Base-by-base conservation (phyloP, 2,113 vertebrate genomes). In the Ciconia stormi region DNA sequence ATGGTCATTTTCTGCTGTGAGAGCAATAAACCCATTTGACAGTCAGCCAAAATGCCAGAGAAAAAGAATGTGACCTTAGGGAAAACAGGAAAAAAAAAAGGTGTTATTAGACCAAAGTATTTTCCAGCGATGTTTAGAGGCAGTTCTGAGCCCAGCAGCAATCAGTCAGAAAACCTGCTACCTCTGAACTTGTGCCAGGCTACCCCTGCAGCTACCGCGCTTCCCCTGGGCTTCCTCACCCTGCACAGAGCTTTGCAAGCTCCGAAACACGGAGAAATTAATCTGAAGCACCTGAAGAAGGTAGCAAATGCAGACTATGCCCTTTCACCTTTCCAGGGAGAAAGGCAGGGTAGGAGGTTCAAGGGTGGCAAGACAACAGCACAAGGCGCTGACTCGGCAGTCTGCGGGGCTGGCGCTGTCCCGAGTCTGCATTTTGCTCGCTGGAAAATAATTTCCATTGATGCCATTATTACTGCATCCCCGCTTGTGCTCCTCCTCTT, bases 1-100 rank as follows among this genome's bases (percentile, higher is more conserved):
- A 91, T 73, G 30, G 84, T 83, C 32, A 58, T 74, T 91, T 96
- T 91, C 71, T 91, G 89, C 91, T 94, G 77, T 92, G 95, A 96
- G 26, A 91, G 93, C 71, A 86, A 88, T 91, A 97, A 97, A 97
- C 93, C 93, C 50, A 71, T 91, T 90, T 2, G 2, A 53, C 66
- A 32, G 70, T 80, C 84, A 82, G 93, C 50, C 93, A 94, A 87
- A 96, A 91, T 22, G 49, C 71, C 59, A 82, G 56, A 77, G 49
- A 83, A 93, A 94, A 80, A 95, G 70, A 93, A 93, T 52, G 42
- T 40, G 44, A 84, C 17, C 65, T 83, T n/a, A 90, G 76, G 49
- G 89, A 70, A 89, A 94, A 79, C 26, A 42, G 83, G 27, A 0
- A 29, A 46, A 3, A 69, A 63, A 81, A 85, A 94, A 77, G 74